phyloP scores from a whole-genome alignment of 1,140 invertebrate genomes.

The Ylistrum balloti region DNA sequence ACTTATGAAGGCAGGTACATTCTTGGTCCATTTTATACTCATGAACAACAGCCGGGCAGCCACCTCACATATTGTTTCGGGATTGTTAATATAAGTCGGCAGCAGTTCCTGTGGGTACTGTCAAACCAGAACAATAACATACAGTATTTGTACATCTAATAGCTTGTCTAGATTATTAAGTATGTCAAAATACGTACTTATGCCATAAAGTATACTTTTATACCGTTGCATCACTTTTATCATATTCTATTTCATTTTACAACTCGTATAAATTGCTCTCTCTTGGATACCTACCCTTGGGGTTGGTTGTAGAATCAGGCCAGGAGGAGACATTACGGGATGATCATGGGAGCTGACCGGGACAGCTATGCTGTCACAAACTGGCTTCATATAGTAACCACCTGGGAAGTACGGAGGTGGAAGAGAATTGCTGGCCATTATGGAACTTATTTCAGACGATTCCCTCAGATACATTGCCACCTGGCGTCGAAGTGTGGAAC shows the following conservation, averaged over 20 bases:
- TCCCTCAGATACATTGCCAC: conserved; percentile 88
- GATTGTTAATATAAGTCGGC: conserved; percentile 82
- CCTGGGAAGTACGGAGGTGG: conserved; percentile 66
- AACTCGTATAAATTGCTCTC: too few relatives aligned
- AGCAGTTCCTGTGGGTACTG: conserved; percentile 81
- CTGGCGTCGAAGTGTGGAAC: conserved; percentile 94
- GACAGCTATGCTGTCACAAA: conserved; percentile 67
- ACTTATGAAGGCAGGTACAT: conserved; percentile 88
- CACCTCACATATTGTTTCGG: conserved; percentile 88
- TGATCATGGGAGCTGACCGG: conserved; percentile 12
- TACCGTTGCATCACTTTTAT: too few relatives aligned
- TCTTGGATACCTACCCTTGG: conserved; percentile 70
- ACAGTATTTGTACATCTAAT: too few relatives aligned
- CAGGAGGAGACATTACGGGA: conserved; percentile 47
- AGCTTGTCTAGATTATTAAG: too few relatives aligned
- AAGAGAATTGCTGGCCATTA: conserved; percentile 64
- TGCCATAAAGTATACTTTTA: too few relatives aligned
- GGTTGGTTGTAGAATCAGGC: conserved; percentile 74
- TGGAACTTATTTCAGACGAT: conserved; percentile 70
- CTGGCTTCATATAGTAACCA: conserved; percentile 69
- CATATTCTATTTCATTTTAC: too few relatives aligned
- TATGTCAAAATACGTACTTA: too few relatives aligned
- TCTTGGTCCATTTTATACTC: conserved; percentile 94
- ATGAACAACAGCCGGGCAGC: conserved; percentile 94
- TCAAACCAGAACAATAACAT: conserved; percentile 20